Evolutionary conservation across 2,113 vertebrate species (phyloP).

Genomic region (Aegotheles bennettii): DNA sequence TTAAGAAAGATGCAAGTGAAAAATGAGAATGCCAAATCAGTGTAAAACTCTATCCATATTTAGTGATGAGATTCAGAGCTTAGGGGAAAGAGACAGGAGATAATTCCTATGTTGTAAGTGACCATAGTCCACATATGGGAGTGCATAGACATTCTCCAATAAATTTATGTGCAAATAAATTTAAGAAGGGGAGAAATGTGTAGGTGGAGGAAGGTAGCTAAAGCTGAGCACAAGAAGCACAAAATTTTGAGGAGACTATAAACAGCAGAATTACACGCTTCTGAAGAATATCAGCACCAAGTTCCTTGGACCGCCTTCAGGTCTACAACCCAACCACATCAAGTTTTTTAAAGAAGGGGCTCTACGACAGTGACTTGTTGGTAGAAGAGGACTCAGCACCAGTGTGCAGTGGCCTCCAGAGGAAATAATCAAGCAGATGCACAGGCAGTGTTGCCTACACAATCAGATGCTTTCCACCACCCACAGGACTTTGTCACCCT

Average conservation of each 20-base stretch:
- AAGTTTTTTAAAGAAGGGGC: neutral
- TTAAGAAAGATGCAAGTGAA: neutral
- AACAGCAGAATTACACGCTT: neutral
- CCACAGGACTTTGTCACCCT: neutral
- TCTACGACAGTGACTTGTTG: neutral
- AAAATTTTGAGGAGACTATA: neutral
- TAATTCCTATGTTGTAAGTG: neutral
- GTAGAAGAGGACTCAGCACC: neutral
- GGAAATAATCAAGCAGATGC: neutral
- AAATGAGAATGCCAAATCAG: neutral
- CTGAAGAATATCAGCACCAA: neutral
- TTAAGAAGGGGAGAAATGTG: neutral
- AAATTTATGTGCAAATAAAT: neutral
- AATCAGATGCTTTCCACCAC: neutral
- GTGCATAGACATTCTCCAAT: neutral
- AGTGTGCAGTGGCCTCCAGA: neutral
- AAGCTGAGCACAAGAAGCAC: neutral
- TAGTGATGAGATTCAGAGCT: neutral
- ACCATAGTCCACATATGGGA: neutral
- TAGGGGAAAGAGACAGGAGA: neutral
- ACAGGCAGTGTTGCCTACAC: neutral
- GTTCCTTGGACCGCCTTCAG: neutral
- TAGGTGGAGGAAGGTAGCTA: neutral
- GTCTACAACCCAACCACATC: neutral
- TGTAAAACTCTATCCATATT: neutral